Evolutionary conservation across 2,797 vertebrate genomes (phyloP).

Genomic region (Galagoides demidoff): DNA sequence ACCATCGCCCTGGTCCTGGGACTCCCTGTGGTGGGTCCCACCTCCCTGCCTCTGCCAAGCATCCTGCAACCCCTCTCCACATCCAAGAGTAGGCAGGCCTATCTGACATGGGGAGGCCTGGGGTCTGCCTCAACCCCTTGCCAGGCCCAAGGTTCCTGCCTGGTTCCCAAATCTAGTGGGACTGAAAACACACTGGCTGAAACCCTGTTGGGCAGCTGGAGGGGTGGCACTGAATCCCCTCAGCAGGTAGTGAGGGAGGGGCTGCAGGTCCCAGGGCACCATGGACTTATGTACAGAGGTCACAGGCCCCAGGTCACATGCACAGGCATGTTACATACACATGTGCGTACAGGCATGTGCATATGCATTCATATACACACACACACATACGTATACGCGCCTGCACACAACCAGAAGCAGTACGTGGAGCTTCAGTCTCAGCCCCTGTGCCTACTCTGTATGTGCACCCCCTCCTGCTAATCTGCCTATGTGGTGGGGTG

Average conservation of each 20-base stretch:
- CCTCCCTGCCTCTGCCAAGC: not conserved
- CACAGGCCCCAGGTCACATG: not conserved
- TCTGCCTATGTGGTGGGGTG: not conserved
- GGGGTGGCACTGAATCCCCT: not conserved
- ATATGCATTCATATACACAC: too few relatives aligned
- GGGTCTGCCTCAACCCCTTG: not conserved
- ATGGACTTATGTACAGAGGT: too few relatives aligned
- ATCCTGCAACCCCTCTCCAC: accelerated
- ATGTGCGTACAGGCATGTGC: accelerated
- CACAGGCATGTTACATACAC: not conserved
- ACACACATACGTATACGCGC: too few relatives aligned
- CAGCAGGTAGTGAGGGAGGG: too few relatives aligned
- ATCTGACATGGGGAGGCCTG: not conserved
- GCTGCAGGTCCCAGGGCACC: not conserved
- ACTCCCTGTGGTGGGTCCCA: accelerated
- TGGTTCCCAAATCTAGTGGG: not conserved
- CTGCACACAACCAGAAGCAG: too few relatives aligned
- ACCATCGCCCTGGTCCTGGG: accelerated
- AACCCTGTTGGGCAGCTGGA: accelerated
- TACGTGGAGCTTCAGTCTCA: too few relatives aligned
- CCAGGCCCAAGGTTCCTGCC: too few relatives aligned
- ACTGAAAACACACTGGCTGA: not conserved
- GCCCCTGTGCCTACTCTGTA: too few relatives aligned
- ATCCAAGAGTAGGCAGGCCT: not conserved
- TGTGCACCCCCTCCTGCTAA: accelerated